Evolutionary conservation across 2,888 invertebrate species (phyloP), one percentile per base, ranked within the genome.

Genomic region (Torymus aiolomorphi): DNA sequence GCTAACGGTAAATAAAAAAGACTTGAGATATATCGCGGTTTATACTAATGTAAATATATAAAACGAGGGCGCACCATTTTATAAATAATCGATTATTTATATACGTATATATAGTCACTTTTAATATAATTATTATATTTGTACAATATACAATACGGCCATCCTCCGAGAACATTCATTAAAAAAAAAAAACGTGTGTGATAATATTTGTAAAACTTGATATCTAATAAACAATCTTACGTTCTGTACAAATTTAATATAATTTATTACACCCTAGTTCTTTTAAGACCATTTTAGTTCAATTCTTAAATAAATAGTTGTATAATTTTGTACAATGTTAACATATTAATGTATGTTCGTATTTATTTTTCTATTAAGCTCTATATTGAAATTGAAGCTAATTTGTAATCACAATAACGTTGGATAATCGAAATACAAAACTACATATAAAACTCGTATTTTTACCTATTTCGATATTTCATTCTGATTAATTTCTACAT

Each of bases 201-300:
- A 89, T 89, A 89, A 89, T 89, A 89, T 89, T 89, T 89, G 89
- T 89, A 89, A 89, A 88, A 88, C 88, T 88, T 87, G 85, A 86
- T 88, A 88, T 87, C 83, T 87, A 89, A 89, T 89, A 89, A 89
- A 89, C 85, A 82, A 87, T 86, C 84, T 87, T 88, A 89, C 85
- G 88, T 89, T 89, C 88, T 87, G 85, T 86, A 86, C 59, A 82
- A 76, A 74, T 57, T 62, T 67, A 13, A 59, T 71, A 51, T 14
- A 61, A 65, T 51, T 66, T 42, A 8, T 8, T 42, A 8, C 8
- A 42, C 42, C 42, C 42, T 42, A 5, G 8, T 42, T 10, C 42
- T 42, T 42, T 42, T 42, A 42, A 31, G 3, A 2, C 31, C 31
- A 42, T 8, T 8, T 10, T 42, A 42, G 5, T 20, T 42, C 42